phyloP scores from a whole-genome alignment of 1,140 invertebrate species.

The Brachionus manjavacas region DNA sequence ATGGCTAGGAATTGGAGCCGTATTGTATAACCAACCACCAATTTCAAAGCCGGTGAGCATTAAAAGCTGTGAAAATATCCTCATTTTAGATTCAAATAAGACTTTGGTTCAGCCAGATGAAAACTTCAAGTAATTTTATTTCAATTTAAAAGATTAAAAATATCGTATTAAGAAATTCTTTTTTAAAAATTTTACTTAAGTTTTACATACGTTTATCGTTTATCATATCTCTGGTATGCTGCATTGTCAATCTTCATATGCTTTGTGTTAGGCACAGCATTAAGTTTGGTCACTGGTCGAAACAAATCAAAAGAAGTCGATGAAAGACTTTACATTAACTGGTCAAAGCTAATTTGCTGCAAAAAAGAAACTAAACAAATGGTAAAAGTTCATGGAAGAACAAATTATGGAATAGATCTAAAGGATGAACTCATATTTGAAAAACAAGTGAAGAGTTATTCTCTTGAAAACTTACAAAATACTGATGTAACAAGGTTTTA shows the following conservation, averaged over 20 bases:
- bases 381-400: background rate
- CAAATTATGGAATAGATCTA: background rate
- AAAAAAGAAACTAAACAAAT: conserved; percentile 6
- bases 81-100: background rate
- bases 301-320: background rate
- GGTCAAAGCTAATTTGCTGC: background rate
- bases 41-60: background rate
- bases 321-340: conserved; percentile 4
- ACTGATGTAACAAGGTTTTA: background rate
- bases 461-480: background rate
- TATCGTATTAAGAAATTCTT: too few species aligned
- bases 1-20: conserved; percentile 33
- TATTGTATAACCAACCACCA: background rate
- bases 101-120: background rate
- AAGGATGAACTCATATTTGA: background rate
- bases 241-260: background rate
- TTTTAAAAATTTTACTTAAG: background rate
- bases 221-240: conserved; percentile 39
- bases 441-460: background rate
- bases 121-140: conserved; percentile 18
- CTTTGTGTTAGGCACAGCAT: background rate
- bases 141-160: background rate
- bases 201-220: conserved; percentile 5
- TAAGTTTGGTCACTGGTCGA: background rate
- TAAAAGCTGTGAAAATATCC: background rate